Conservation (phyloP, 2,113 vertebrate species). For the Martes martes region DNA sequence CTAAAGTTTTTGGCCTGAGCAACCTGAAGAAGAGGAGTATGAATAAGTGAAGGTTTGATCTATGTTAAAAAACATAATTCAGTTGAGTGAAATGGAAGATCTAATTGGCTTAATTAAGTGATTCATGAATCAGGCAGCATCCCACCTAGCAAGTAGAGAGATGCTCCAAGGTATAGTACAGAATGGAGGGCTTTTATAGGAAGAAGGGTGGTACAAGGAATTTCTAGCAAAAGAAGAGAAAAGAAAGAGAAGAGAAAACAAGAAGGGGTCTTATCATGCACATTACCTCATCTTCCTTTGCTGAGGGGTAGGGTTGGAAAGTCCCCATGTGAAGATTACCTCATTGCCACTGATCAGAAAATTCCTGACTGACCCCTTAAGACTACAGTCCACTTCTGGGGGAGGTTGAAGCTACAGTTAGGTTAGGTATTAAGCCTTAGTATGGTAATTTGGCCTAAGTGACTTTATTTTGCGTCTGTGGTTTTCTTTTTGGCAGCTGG, state of each 20-base stretch:
- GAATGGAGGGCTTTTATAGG: background rate
- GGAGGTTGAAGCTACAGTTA: background rate
- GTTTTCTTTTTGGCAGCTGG: background rate
- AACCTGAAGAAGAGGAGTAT: background rate
- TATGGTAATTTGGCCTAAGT: background rate
- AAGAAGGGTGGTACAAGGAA: background rate
- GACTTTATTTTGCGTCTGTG: background rate
- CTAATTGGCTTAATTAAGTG: background rate
- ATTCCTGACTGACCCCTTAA: background rate
- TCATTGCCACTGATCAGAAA: background rate
- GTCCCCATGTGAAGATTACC: background rate
- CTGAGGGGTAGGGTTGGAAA: background rate
- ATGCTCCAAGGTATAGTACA: background rate
- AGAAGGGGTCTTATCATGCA: background rate
- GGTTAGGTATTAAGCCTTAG: background rate
- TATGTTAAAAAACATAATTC: background rate
- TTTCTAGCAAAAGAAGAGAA: background rate
- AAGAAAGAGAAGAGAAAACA: background rate
- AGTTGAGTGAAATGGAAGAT: background rate
- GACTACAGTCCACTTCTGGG: background rate
- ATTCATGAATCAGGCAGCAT: background rate
- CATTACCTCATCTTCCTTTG: background rate
- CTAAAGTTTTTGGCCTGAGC: background rate
- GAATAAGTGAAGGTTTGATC: background rate
- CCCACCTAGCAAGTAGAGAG: background rate